Evolutionary conservation across 1,140 invertebrate genomes (phyloP), one percentile per base, ranked within the genome.

Genomic region (Caligus rogercresseyi): DNA sequence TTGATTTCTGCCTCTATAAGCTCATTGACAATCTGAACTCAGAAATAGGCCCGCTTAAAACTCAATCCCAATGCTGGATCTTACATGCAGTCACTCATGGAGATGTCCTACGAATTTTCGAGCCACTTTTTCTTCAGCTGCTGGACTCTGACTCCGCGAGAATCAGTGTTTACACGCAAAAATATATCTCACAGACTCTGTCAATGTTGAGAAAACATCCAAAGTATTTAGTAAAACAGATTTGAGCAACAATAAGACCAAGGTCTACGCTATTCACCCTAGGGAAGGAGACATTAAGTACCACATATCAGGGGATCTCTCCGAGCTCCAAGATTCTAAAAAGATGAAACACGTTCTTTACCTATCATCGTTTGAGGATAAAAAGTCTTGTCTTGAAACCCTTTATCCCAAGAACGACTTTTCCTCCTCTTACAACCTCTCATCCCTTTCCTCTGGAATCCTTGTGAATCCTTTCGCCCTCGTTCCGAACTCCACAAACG

Each of bases 81-180:
- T 73, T 80, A 52, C 83, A 86, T 67, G 78, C 82, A 7, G 70
- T 90, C 2, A 77, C 88, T 52, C 77, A 84, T 1, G 84, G 83
- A 2, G 87, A 90, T 68, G 79, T 89, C 61, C 78, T 80, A 3
- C 75, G 87, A 0, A 76, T 94, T 21, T 76, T 93, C 3, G 86
- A 86, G 67, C 86, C 89, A 0, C 72, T 90, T 4, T 75, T 91
- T 43, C 76, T 80, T 43, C 84, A 89, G 71, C 72, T 94, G 1
- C 74, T 93, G 1, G 81, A 87, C 67, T 81, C 86, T 13, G 84
- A 83, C 53, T 91, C 89, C 0, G 84, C 86, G 61, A 78, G 89
- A 23, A 81, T 93, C 65, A 87, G 87, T 54, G 84, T 93, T 1
- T 87, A 11, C 86, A 91, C 69, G 82, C 89, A 0, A 85, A 82